Percentiles rank a stretch among this genome's conserved stretches.
phyloP scores from a whole-genome alignment of 2,113 vertebrate species.

The Oryzias javanicus region DNA sequence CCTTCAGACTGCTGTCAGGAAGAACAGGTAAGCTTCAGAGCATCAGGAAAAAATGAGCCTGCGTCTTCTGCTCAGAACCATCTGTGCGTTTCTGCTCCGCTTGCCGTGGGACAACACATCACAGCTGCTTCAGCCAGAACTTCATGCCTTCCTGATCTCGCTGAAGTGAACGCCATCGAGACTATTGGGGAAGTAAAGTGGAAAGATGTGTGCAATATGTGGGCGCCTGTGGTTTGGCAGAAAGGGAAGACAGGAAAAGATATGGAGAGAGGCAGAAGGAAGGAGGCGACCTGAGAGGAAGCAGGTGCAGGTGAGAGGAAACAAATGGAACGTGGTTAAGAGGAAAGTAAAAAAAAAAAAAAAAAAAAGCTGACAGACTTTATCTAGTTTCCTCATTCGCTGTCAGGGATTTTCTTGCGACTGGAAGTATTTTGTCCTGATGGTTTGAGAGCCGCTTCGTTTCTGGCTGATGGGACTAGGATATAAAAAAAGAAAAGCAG shows the following conservation, averaged over 20 bases:
- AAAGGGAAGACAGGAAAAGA: constrained; percentile 13
- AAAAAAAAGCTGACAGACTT: constrained; percentile 51
- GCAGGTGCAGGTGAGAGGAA: constrained; percentile 29
- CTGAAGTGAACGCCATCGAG: constrained; percentile 29
- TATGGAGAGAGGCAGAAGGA: constrained; percentile 9
- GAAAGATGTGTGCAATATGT: constrained; percentile 19
- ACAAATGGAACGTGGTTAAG: not conserved
- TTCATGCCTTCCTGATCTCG: constrained; percentile 30
- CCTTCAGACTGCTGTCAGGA: constrained; percentile 8
- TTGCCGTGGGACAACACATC: constrained; percentile 36
- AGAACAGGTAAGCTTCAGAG: constrained; percentile 8
- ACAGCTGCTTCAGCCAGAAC: constrained; percentile 40
- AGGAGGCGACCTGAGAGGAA: constrained; percentile 20
- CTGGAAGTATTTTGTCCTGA: constrained; percentile 29
- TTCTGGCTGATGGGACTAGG: constrained; percentile 39
- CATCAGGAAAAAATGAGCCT: constrained; percentile 14
- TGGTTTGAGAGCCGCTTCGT: constrained; percentile 35
- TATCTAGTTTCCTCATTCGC: constrained; percentile 33
- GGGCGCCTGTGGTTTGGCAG: not conserved
- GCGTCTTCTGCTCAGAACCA: constrained; percentile 27
- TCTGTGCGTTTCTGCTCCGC: constrained; percentile 47
- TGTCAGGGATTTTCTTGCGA: constrained; percentile 57
- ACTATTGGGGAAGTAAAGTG: constrained; percentile 23
- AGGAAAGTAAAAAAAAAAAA: constrained; percentile 38
- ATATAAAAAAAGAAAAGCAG: constrained; percentile 54